These are phyloP conservation scores for Agonum fuliginosum DNA, from an alignment of 2,888 invertebrate genomes.

Conservation along the genomic window DNA sequence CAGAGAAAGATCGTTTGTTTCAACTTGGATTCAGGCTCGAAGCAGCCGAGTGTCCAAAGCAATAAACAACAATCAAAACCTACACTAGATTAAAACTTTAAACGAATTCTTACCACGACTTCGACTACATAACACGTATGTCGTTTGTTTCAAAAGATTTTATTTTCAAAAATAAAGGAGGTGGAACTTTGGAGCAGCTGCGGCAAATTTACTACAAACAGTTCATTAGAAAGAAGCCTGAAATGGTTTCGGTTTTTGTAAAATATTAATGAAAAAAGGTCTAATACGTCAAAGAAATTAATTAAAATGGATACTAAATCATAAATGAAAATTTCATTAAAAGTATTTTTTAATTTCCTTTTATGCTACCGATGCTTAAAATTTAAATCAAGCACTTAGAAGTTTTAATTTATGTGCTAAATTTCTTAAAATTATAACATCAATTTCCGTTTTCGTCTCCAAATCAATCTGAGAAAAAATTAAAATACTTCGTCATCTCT, in stretches of 20 bases:
- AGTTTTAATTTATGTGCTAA: too few species aligned
- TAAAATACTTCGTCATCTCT: background rate
- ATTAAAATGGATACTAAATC: too few species aligned
- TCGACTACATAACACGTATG: background rate
- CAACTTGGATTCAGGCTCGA: background rate
- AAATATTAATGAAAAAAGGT: too few species aligned
- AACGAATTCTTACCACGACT: background rate
- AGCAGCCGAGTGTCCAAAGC: background rate
- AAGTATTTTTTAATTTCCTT: too few species aligned
- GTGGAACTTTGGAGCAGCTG: too few species aligned
- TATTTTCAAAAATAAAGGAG: background rate
- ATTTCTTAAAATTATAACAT: too few species aligned
- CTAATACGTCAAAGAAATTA: too few species aligned
- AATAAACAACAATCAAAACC: constrained; percentile 30
- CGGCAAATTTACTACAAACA: background rate
- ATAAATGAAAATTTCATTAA: too few species aligned
- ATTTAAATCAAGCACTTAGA: too few species aligned
- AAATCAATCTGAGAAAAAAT: too few species aligned
- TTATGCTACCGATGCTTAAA: background rate
- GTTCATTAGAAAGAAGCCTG: background rate
- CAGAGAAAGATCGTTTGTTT: background rate
- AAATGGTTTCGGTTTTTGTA: too few species aligned
- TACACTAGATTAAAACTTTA: constrained; percentile 26
- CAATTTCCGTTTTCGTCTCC: too few species aligned
- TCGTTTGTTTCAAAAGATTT: background rate